These are phyloP conservation scores for Cephalopholis sonnerati DNA, from an alignment of 2,113 vertebrate species.

Conservation along the genomic window DNA sequence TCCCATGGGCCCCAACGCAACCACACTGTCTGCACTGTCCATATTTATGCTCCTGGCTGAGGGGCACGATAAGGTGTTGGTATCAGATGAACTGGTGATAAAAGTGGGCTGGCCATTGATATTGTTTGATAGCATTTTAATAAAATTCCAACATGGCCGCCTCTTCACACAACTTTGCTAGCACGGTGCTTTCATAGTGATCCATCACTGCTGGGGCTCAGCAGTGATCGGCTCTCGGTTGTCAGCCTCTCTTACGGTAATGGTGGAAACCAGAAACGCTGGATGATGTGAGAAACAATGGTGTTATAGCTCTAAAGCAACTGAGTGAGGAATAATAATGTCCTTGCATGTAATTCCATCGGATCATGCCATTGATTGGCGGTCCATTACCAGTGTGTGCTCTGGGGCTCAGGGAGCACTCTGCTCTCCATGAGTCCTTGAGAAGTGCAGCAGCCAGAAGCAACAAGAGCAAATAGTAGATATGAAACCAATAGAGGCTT, in stretches of 20 bases:
- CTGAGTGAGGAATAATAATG: conserved; percentile 59
- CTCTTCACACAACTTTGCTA: background rate
- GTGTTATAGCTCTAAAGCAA: conserved; percentile 18
- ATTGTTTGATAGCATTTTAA: conserved; percentile 14
- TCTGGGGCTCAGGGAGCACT: conserved; percentile 66
- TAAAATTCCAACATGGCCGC: background rate
- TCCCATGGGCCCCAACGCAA: too few species aligned
- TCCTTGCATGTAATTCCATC: conserved; percentile 67
- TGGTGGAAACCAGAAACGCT: conserved; percentile 54
- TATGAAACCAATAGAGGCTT: conserved; percentile 59
- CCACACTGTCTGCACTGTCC: too few species aligned
- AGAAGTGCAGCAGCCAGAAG: conserved; percentile 59
- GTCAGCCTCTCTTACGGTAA: conserved; percentile 20
- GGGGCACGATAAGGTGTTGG: too few species aligned
- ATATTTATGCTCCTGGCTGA: too few species aligned
- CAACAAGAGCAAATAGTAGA: conserved; percentile 52
- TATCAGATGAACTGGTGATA: too few species aligned
- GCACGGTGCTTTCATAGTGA: background rate
- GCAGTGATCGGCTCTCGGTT: conserved; percentile 9
- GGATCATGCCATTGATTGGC: conserved; percentile 75
- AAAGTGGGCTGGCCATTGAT: too few species aligned
- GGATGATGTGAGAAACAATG: conserved; percentile 48
- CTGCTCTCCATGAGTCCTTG: conserved; percentile 53
- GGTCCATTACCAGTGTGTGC: conserved; percentile 67
- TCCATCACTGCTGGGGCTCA: background rate